Evolutionary conservation across 2,113 vertebrate species (phyloP).

Genomic region (Notiomystis cincta): DNA sequence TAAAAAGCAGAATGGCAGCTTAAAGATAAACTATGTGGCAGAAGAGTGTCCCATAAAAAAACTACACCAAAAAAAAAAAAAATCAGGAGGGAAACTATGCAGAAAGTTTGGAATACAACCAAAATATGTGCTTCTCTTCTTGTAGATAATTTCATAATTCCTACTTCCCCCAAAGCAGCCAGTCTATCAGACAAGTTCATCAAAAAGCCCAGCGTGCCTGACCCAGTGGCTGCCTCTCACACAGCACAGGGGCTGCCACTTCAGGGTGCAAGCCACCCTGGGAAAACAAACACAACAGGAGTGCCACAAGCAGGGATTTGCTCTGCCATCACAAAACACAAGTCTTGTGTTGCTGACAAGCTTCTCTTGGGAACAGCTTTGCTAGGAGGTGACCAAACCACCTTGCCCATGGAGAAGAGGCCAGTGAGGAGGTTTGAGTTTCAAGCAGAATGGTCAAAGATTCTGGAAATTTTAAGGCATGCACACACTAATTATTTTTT

Average conservation of each 20-base stretch:
- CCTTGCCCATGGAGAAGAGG: not conserved
- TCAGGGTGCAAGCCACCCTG: not conserved
- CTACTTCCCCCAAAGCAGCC: not conserved
- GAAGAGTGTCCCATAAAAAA: not conserved
- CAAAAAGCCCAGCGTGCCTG: not conserved
- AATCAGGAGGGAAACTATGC: not conserved
- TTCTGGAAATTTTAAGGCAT: not conserved
- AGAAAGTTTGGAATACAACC: not conserved
- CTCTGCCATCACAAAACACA: not conserved
- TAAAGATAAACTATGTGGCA: not conserved
- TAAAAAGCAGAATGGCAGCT: not conserved
- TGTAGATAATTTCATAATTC: not conserved
- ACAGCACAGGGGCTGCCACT: not conserved
- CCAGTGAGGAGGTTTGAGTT: accelerated
- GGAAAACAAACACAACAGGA: not conserved
- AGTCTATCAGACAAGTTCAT: not conserved
- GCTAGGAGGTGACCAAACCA: not conserved
- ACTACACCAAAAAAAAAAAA: not conserved
- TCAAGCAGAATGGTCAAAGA: not conserved
- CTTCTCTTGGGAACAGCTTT: not conserved
- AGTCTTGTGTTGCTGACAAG: not conserved
- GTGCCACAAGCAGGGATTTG: not conserved
- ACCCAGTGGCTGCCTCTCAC: not conserved
- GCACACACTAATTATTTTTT: not conserved
- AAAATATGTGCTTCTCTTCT: not conserved